These are phyloP conservation scores for Bos taurus DNA, from an alignment of 2,113 vertebrate species.

Conservation along the genomic window DNA sequence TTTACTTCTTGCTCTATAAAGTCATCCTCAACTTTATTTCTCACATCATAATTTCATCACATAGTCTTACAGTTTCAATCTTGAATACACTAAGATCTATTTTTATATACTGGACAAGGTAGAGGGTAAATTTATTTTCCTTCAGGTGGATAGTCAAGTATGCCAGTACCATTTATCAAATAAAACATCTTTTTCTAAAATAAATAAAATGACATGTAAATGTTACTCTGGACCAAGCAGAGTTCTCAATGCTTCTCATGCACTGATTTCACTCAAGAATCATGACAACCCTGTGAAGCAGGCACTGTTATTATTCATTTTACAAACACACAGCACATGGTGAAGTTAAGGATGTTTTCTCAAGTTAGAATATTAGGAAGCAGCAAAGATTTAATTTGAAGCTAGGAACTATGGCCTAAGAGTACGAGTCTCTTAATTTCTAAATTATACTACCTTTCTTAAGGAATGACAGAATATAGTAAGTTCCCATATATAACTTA, in stretches of 20 bases:
- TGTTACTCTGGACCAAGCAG: neutral
- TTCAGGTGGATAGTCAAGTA: neutral
- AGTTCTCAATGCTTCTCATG: neutral
- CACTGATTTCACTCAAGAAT: neutral
- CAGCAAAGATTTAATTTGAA: slow-evolving; percentile 1
- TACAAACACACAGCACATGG: neutral
- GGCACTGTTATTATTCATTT: neutral
- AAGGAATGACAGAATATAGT: neutral
- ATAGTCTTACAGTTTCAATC: neutral
- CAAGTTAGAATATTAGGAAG: neutral
- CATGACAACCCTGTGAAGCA: neutral
- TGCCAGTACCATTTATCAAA: neutral
- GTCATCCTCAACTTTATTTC: neutral
- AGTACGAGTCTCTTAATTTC: neutral
- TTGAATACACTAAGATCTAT: neutral
- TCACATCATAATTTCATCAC: neutral
- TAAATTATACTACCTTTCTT: neutral
- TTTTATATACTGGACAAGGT: neutral
- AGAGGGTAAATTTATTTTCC: neutral
- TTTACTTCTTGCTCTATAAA: neutral
- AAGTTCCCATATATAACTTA: neutral
- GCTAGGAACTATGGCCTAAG: neutral
- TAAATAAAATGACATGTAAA: neutral
- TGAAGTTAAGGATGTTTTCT: neutral
- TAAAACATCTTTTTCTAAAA: neutral